Conservation (phyloP, 2,888 invertebrate genomes). For the Thereva nobilitata region DNA sequence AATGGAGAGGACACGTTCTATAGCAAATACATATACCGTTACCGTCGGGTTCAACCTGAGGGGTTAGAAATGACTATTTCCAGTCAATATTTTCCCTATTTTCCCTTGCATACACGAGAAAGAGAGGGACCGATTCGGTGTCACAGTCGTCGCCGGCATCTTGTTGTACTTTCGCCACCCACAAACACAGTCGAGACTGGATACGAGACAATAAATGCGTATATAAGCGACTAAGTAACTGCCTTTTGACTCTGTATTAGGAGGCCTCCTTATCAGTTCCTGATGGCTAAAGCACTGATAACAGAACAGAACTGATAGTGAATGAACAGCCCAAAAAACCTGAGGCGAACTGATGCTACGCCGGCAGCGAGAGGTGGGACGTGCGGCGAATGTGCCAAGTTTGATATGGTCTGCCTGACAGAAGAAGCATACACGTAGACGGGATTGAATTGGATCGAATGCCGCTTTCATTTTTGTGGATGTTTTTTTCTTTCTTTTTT, state of each 20-base stretch:
- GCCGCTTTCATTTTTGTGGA: slow-evolving; percentile 14
- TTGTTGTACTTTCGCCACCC: background rate
- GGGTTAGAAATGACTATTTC: slow-evolving; percentile 23
- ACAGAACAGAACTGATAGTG: slow-evolving; percentile 34
- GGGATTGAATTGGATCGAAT: slow-evolving; percentile 28
- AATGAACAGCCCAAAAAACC: slow-evolving; percentile 5
- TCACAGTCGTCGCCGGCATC: background rate
- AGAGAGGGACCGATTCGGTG: slow-evolving; percentile 9
- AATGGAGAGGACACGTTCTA: slow-evolving; percentile 8
- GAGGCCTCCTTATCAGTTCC: slow-evolving; percentile 41
- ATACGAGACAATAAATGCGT: slow-evolving; percentile 20
- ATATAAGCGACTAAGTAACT: slow-evolving; percentile 37
- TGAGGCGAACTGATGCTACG: too few relatives aligned
- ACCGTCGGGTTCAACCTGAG: background rate
- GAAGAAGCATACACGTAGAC: slow-evolving; percentile 30
- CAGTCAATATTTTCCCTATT: slow-evolving; percentile 42
- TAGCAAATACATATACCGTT: slow-evolving; percentile 5
- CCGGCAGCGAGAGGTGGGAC: background rate
- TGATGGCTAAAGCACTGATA: slow-evolving; percentile 40
- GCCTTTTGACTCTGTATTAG: slow-evolving; percentile 37
- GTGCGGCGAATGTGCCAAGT: slow-evolving; percentile 11
- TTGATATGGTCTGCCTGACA: slow-evolving; percentile 33
- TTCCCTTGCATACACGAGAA: slow-evolving; percentile 20
- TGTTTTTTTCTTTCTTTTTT: slow-evolving; percentile 10
- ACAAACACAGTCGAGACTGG: background rate